Base-by-base conservation (phyloP, 2,797 vertebrate genomes). In the Sebastes iracundus region DNA sequence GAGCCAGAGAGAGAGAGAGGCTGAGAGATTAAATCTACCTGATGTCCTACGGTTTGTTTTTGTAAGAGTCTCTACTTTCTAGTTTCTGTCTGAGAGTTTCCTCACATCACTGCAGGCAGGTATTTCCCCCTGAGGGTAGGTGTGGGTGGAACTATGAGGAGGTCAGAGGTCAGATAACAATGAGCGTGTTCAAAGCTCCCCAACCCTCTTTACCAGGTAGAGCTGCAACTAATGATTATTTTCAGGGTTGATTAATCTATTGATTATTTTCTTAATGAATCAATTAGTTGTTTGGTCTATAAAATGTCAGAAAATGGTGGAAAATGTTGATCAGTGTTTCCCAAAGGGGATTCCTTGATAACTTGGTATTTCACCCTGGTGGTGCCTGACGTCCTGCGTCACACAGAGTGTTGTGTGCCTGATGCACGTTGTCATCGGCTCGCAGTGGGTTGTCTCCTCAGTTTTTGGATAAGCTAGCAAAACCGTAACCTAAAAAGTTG, bases 121-220 rank as follows among this genome's bases (percentile, higher is more conserved):
- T 87, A 93, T 92, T 90, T 86, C 38, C 75, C 86, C 87, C 79
- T 3, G 11, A 85, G 80, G 86, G 75, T 16, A 70, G 75, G 53
- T 68, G 83, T 65, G 59, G 85, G 82, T 2, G 85, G 87, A 65
- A 73, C 87, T 63, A 52, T 6, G 2, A 65, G 58, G 58, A 66
- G 87, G 89, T 90, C 81, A 90, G 62, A 87, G 87, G 83, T 87
- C 83, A 87, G 68, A 80, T 62, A 88, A 91, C 77, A 92, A 83
- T 58, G 77, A 82, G 79, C 8, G 6, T 22, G 69, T 71, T 90
- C 63, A 79, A 73, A 79, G 69, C 52, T 80, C 59, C 38, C 3
- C 38, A 32, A 8, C 25, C 30, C 49, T 62, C 72, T 49, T 71
- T 27, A 10, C 27, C 23, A 27, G 4, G 28, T 16, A 52, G 49